Evolutionary conservation across 2,113 vertebrate genomes (phyloP).

Genomic region (Pomatorhinus ruficollis): DNA sequence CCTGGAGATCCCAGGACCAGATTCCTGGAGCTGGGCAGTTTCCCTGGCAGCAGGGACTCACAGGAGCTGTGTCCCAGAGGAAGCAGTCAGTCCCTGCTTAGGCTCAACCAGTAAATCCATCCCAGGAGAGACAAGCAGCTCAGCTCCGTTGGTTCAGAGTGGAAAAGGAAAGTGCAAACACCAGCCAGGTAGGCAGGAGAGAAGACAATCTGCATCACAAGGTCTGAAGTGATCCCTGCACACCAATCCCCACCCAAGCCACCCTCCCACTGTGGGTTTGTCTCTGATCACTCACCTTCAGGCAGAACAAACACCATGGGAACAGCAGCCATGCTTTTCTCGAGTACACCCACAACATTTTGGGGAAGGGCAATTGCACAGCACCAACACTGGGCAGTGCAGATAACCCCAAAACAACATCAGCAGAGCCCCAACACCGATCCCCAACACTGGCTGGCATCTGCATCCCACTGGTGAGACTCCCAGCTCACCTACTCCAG

Average conservation of each 20-base stretch:
- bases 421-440: neutral
- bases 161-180: accelerated
- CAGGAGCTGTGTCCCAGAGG: accelerated
- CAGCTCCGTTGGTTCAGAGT: accelerated
- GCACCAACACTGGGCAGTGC: neutral
- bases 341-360: accelerated
- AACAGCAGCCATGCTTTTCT: neutral
- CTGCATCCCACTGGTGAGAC: neutral
- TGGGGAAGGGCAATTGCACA: neutral
- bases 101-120: neutral
- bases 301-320: neutral
- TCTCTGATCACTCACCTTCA: neutral
- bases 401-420: accelerated
- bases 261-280: neutral
- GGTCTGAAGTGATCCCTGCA: neutral
- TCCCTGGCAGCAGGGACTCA: neutral
- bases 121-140: neutral
- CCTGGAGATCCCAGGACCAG: neutral
- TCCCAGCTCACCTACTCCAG: neutral
- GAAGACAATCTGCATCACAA: neutral
- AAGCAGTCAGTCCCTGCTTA: neutral
- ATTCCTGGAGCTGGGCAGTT: neutral
- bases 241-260: neutral
- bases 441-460: accelerated
- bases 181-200: neutral